These are phyloP conservation scores for Drosophila orosa DNA, from an alignment of 1,140 invertebrate species.

Conservation along the genomic window DNA sequence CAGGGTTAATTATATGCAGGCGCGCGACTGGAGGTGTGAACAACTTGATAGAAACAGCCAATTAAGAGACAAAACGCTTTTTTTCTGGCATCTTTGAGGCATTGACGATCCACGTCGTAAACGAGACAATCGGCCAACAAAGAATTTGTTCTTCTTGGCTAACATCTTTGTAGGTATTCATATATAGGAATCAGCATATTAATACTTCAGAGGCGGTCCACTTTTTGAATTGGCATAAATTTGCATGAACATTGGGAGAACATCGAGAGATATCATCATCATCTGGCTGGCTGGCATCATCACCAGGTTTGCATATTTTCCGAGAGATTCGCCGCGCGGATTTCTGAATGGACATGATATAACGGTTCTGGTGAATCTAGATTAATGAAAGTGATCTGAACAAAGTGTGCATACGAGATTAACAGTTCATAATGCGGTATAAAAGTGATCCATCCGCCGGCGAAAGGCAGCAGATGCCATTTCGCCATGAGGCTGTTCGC, in stretches of 20 bases:
- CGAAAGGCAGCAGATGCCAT: conserved; percentile 52
- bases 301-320: conserved; percentile 30
- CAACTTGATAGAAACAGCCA: conserved; percentile 44
- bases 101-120: conserved; percentile 17
- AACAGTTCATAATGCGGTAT: conserved; percentile 47
- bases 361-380: conserved; percentile 72
- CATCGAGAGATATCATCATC: conserved; percentile 31
- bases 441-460: conserved; percentile 51
- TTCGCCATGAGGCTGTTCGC: conserved; percentile 57
- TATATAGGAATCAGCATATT: conserved; percentile 14
- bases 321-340: conserved; percentile 37
- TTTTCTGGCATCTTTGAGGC: conserved; percentile 29
- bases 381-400: conserved; percentile 68
- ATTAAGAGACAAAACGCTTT: conserved; percentile 47
- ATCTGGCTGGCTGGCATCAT: conserved; percentile 3
- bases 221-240: conserved; percentile 38
- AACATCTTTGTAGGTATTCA: conserved; percentile 8
- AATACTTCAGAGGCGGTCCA: conserved; percentile 40
- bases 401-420: conserved; percentile 45
- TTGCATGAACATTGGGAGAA: conserved; percentile 41
- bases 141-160: conserved; percentile 34
- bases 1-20: conserved; percentile 61
- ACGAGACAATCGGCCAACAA: conserved; percentile 28
- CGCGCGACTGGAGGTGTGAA: conserved; percentile 44
- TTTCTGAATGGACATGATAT: conserved; percentile 60